Base-by-base conservation (phyloP, 2,888 invertebrate genomes). In the Sussaba pulchella region DNA sequence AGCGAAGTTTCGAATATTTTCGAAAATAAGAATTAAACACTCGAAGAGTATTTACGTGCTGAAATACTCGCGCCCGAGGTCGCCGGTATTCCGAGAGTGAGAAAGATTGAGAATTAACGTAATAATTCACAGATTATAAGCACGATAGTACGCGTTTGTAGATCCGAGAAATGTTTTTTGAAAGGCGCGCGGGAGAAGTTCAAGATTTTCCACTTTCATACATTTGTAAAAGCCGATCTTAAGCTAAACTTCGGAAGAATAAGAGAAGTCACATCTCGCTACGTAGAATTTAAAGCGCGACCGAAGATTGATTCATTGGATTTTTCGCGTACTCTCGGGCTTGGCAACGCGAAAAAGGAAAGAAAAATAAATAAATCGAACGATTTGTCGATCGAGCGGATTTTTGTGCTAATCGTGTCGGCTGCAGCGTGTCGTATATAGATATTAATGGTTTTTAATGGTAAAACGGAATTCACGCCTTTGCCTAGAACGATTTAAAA, bases 151-250 rank as follows among this genome's bases (percentile, higher is more conserved):
- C 2, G 2, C 12, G n/a, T 43, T 1, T 12, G n/a, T n/a, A 43
- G n/a, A n/a, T 43, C n/a, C n/a, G 12, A 2, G n/a, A 43, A n/a
- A 39, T 39, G 12, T 9, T 19, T 4, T 31, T 12, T 8, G n/a
- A 31, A 54, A 5, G 14, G 26, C 54, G 54, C 5, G 54, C 31
- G 43, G 21, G 69, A 26, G 43, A 50, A 8, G 21, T 64, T 61
- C 36, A 41, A 64, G 63, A 69, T 74, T 80, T 82, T 83, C 76
- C 80, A 83, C 78, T 83, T 83, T 83, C 72, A 82, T 83, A 83
- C 78, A 61, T 82, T 83, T 82, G 57, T 82, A 82, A 83, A 54
- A 36, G 74, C 64, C 75, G 71, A 67, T 54, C 47, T 63, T 45
- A 54, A 57, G 57, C 41, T 69, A 41, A 54, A 19, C 9, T 57